A percentile compares a stretch with the other conserved stretches of the same genome.
phyloP scores from a whole-genome alignment of 2,797 vertebrate genomes.

The Coregonus sp. region DNA sequence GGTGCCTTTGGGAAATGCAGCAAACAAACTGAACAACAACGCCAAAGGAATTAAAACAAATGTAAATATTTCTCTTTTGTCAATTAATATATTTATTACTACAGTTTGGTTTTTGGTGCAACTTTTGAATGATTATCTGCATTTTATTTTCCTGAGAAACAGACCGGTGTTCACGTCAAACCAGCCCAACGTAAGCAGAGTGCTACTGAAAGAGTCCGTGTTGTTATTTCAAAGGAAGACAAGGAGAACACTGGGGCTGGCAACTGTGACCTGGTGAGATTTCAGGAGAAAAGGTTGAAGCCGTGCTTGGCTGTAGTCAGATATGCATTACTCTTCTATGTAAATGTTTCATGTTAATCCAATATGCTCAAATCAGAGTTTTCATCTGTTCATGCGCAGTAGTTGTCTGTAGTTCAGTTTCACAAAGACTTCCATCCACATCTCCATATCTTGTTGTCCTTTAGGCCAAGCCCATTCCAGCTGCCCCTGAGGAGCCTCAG shows the following conservation, averaged over 20 bases:
- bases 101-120: not conserved
- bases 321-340: not conserved
- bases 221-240: not conserved
- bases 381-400: not conserved
- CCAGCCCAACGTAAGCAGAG: not conserved
- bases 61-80: not conserved
- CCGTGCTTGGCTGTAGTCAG: not conserved
- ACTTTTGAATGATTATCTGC: not conserved
- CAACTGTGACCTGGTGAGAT: not conserved
- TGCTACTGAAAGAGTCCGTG: not conserved
- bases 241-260: not conserved
- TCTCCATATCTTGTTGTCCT: slow-evolving; percentile 1
- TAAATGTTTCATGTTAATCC: not conserved
- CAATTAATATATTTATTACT: not conserved
- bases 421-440: not conserved
- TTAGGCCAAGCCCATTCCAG: slow-evolving; percentile 27
- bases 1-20: slow-evolving; percentile 15
- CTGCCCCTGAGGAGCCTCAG: slow-evolving; percentile 10
- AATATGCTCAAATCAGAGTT: not conserved
- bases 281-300: not conserved
- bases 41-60: not conserved
- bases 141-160: not conserved
- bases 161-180: not conserved
- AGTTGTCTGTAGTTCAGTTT: not conserved
- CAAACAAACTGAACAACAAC: slow-evolving; percentile 22